Percentiles rank a stretch among this genome's conserved stretches.
These are phyloP conservation scores for Phoenicopterus ruber DNA, from an alignment of 2,113 vertebrate species.

Conservation along the genomic window DNA sequence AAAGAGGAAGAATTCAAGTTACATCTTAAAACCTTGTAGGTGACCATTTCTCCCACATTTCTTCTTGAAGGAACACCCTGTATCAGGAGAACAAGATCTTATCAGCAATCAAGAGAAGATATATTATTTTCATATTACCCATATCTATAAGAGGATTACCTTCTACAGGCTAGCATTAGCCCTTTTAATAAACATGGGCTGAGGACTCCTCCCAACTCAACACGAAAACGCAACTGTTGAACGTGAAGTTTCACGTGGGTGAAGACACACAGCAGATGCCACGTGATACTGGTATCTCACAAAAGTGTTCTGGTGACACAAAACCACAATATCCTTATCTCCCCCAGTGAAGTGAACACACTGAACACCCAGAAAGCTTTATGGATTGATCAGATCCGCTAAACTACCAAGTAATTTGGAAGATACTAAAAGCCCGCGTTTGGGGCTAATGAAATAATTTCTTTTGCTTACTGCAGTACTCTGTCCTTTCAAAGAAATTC, in stretches of 20 bases:
- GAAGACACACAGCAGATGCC: background rate
- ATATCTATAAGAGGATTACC: background rate
- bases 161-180: background rate
- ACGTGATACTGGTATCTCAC: rapidly evolving
- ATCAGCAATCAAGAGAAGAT: background rate
- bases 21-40: background rate
- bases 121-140: background rate
- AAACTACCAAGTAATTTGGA: background rate
- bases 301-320: background rate
- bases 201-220: background rate
- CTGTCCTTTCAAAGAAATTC: background rate
- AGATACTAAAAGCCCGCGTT: background rate
- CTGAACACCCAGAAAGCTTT: background rate
- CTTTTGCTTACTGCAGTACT: background rate
- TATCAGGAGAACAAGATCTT: background rate
- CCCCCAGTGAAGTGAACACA: background rate
- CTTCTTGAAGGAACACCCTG: background rate
- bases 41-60: background rate
- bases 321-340: background rate
- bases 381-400: background rate
- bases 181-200: background rate
- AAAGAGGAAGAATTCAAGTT: background rate
- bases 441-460: background rate
- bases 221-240: rapidly evolving
- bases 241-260: rapidly evolving